Evolutionary conservation across 2,888 invertebrate genomes (phyloP), one percentile per base, ranked within the genome.

Genomic region (Horisme vitalbata): DNA sequence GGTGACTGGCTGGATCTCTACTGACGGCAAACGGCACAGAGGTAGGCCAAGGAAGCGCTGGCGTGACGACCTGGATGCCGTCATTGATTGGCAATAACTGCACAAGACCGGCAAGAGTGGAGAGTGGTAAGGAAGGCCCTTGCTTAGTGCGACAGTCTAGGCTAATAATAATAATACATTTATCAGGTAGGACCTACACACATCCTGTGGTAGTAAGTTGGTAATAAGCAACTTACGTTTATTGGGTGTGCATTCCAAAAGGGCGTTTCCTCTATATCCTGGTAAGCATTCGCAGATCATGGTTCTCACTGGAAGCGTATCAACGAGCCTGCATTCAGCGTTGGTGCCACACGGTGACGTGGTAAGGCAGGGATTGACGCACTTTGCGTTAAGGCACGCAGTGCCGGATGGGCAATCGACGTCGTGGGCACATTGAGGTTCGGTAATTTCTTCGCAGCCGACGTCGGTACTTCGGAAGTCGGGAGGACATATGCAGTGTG

Each of bases 241-340:
- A 62, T 95, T 94, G 7, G 83, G 76, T 51, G 70, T 77, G 70
- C 97, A 97, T 69, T 94, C 93, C 6, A 94, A 91, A 5, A 96
- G 94, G 11, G 97, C 97, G 74, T 97, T 96, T 75, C 97, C 97
- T 79, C 93, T 93, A 73, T 94, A 96, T 50, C 96, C 97, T 21
- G 95, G 94, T 30, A 94, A 75, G 74, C 97, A 97, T 79, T 95
- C 95, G 70, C 97, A 97, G 52, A 95, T 93, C 95, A 97, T 95
- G 5, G 97, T 97, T 70, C 95, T 92, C 0, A 97, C 94, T 6
- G 97, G 96, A 35, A 93, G 86, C 0, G 97, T 96, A 69, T 97
- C 95, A 20, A 95, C 83, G 1, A 96, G 94, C 51, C 92, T 93
- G 70, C 97, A 97, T 46, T 93, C 90, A 0, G 96, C 94, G 68